Evolutionary conservation across 2,113 vertebrate species (phyloP).

Genomic region (Hydrolagus affinis): DNA sequence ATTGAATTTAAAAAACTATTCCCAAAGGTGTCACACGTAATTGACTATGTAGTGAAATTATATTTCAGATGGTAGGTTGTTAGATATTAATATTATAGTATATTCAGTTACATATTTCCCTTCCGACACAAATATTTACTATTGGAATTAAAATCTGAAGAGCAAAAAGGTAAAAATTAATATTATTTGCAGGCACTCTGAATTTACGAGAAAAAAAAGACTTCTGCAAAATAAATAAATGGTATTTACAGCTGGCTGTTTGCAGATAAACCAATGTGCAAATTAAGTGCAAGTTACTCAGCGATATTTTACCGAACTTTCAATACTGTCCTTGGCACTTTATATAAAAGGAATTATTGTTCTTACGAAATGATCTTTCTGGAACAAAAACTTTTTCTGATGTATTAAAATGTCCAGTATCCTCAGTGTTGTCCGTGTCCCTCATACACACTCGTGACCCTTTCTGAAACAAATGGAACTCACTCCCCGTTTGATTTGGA

Average conservation of each 20-base stretch:
- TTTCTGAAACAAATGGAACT: too few relatives aligned
- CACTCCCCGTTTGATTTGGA: too few relatives aligned
- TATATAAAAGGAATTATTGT: too few relatives aligned
- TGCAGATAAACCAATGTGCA: neutral
- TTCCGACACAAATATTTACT: too few relatives aligned
- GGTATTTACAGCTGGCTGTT: too few relatives aligned
- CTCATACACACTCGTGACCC: too few relatives aligned
- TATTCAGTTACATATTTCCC: too few relatives aligned
- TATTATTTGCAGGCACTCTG: neutral
- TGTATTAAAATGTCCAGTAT: neutral
- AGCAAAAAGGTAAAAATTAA: neutral
- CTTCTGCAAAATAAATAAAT: too few relatives aligned
- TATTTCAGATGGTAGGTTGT: constrained; percentile 26
- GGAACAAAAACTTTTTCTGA: neutral
- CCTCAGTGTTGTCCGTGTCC: too few relatives aligned
- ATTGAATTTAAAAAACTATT: neutral
- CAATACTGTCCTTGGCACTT: neutral
- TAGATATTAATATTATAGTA: too few relatives aligned
- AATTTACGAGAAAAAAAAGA: neutral
- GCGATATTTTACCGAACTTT: neutral
- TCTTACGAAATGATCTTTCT: neutral
- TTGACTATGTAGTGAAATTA: constrained; percentile 29
- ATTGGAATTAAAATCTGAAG: neutral
- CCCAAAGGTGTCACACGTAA: neutral
- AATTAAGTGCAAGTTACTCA: too few relatives aligned